Percentiles rank a stretch among this genome's conserved stretches.
phyloP scores from a whole-genome alignment of 1,140 invertebrate species.

The Anoplolepis gracilipes region DNA sequence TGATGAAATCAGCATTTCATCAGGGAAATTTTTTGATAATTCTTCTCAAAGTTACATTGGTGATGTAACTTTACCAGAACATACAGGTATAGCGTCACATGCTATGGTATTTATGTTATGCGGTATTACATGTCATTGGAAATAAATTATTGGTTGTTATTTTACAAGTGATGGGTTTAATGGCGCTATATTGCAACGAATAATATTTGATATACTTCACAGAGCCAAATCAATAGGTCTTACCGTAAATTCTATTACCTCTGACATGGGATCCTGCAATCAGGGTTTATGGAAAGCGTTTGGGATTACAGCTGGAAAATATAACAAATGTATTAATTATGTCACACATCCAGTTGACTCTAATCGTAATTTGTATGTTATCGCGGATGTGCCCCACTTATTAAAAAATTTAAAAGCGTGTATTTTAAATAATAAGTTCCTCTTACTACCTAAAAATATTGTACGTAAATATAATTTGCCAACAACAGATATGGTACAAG shows the following conservation, averaged over 20 bases:
- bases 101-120: slow-evolving; percentile 58
- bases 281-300: slow-evolving; percentile 9
- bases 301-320: neutral
- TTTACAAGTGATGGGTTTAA: slow-evolving; percentile 46
- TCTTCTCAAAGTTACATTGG: slow-evolving; percentile 45
- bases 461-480: slow-evolving; percentile 19
- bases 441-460: neutral
- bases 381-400: slow-evolving; percentile 9
- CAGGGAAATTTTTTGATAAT: neutral
- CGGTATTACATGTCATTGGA: slow-evolving; percentile 55
- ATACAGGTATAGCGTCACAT: slow-evolving; percentile 44
- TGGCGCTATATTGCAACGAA: slow-evolving; percentile 14
- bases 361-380: slow-evolving; percentile 16
- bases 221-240: slow-evolving; percentile 4
- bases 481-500: neutral
- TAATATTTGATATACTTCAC: slow-evolving; percentile 23
- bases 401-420: slow-evolving; percentile 31
- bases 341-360: neutral
- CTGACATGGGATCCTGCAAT: slow-evolving; percentile 11
- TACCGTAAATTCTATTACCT: slow-evolving; percentile 3
- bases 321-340: neutral
- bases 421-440: slow-evolving; percentile 26
- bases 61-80: slow-evolving; percentile 47
- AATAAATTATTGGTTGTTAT: slow-evolving; percentile 61
- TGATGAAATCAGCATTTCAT: slow-evolving; percentile 23